Percentiles rank a stretch among this genome's conserved stretches.
Evolutionary conservation across 2,113 vertebrate species (phyloP).

Genomic region (Podocnemis expansa): DNA sequence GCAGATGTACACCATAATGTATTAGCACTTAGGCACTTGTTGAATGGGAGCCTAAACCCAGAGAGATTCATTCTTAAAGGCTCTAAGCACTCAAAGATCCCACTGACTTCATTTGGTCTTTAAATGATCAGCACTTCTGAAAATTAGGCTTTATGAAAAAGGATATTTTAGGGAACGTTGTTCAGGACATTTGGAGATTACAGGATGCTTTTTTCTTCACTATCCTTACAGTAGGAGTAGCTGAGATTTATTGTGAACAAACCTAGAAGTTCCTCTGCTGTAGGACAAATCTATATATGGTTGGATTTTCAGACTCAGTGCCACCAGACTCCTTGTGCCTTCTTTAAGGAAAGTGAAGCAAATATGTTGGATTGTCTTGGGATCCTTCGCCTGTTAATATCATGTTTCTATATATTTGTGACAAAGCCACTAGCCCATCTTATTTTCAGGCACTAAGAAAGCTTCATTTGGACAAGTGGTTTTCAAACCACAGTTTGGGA

Average conservation of each 20-base stretch:
- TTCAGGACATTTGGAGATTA: neutral
- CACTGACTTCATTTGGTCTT: neutral
- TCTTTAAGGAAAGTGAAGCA: conserved; percentile 55
- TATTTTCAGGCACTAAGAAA: conserved; percentile 44
- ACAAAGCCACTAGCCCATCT: conserved; percentile 33
- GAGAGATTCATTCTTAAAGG: neutral
- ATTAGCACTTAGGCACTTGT: neutral
- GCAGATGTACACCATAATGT: neutral
- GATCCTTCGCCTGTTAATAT: conserved; percentile 46
- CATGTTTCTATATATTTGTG: neutral
- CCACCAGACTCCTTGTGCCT: conserved; percentile 40
- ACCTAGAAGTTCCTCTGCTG: neutral
- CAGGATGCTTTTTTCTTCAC: neutral
- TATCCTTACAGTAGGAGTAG: neutral
- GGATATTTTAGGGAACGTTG: neutral
- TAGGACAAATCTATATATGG: conserved; percentile 60
- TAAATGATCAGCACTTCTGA: neutral
- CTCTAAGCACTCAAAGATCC: neutral
- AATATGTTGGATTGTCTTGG: conserved; percentile 61
- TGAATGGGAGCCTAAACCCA: neutral
- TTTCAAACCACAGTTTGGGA: too few species aligned
- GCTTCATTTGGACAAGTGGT: conserved; percentile 48
- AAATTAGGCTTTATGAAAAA: neutral
- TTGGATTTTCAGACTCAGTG: conserved; percentile 58
- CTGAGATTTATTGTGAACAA: neutral